phyloP scores from a whole-genome alignment of 2,888 invertebrate species.

The Andrena chrysosceles region DNA sequence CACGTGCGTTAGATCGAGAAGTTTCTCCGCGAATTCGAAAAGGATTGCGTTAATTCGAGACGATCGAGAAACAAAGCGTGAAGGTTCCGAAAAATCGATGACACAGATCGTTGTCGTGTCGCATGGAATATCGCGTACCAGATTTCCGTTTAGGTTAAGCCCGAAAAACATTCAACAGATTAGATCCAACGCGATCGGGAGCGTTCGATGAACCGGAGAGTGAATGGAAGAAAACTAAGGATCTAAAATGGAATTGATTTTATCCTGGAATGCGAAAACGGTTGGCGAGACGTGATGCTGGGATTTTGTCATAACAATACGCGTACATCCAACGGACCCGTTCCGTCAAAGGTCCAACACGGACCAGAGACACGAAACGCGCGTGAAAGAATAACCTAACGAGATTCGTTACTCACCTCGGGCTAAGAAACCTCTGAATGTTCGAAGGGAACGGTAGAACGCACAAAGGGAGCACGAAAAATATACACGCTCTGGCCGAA shows the following conservation, averaged over 20 bases:
- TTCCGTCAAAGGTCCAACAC: slow-evolving; percentile 71
- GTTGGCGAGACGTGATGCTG: slow-evolving; percentile 25
- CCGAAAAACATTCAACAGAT: slow-evolving; percentile 33
- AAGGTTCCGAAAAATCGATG: background rate
- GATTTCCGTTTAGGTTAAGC: slow-evolving; percentile 71
- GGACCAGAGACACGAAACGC: slow-evolving; percentile 62
- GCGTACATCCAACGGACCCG: slow-evolving; percentile 73
- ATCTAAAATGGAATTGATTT: background rate
- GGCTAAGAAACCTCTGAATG: slow-evolving; percentile 41
- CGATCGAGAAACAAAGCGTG: background rate
- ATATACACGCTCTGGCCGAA: slow-evolving; percentile 72
- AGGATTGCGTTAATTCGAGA: background rate
- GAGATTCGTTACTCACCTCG: slow-evolving; percentile 55
- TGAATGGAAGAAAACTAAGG: background rate
- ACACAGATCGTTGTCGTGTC: background rate
- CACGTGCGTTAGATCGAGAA: background rate
- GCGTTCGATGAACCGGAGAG: background rate
- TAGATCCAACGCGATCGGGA: background rate
- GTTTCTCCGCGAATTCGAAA: background rate
- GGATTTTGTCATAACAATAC: slow-evolving; percentile 73
- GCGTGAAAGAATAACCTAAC: slow-evolving; percentile 46
- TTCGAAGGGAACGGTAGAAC: slow-evolving; percentile 40
- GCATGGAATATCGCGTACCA: slow-evolving; percentile 28
- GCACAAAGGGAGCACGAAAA: slow-evolving; percentile 64
- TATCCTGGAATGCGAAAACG: background rate